Evolutionary conservation across 2,888 invertebrate species (phyloP).

Genomic region (Megastigmus dorsalis): DNA sequence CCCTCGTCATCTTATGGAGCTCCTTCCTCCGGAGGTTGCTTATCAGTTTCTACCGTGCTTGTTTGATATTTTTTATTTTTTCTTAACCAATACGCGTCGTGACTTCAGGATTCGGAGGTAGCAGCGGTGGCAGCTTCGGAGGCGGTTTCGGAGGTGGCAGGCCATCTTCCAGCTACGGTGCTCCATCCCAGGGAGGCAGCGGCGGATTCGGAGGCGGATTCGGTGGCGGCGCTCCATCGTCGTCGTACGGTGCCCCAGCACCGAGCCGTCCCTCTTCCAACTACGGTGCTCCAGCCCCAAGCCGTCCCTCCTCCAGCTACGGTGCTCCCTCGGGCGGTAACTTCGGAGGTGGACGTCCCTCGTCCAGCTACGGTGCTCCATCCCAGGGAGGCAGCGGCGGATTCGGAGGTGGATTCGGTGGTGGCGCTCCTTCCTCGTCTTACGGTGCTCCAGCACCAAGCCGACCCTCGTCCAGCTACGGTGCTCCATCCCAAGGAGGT

Average conservation of each 20-base stretch:
- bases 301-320: conserved; percentile 63
- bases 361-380: conserved; percentile 67
- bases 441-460: conserved; percentile 58
- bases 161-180: conserved; percentile 76
- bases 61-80: too few relatives aligned
- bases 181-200: conserved; percentile 64
- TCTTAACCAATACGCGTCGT: too few relatives aligned
- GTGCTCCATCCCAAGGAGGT: conserved; percentile 76
- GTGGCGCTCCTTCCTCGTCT: conserved; percentile 58
- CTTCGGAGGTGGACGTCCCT: conserved; percentile 65
- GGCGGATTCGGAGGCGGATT: conserved; percentile 58
- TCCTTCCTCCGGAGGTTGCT: conserved; percentile 55
- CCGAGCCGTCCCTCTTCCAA: conserved; percentile 66
- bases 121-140: conserved; percentile 59
- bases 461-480: conserved; percentile 75
- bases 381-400: conserved; percentile 53
- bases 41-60: too few relatives aligned
- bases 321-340: conserved; percentile 68
- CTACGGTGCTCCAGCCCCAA: conserved; percentile 62
- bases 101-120: conserved; percentile 51
- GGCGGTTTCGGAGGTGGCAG: conserved; percentile 63
- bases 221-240: conserved; percentile 60
- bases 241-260: conserved; percentile 57
- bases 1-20: conserved; percentile 60
- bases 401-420: conserved; percentile 56